Evolutionary conservation across 1,140 invertebrate genomes (phyloP).

Genomic region (Latrodectus geometricus): DNA sequence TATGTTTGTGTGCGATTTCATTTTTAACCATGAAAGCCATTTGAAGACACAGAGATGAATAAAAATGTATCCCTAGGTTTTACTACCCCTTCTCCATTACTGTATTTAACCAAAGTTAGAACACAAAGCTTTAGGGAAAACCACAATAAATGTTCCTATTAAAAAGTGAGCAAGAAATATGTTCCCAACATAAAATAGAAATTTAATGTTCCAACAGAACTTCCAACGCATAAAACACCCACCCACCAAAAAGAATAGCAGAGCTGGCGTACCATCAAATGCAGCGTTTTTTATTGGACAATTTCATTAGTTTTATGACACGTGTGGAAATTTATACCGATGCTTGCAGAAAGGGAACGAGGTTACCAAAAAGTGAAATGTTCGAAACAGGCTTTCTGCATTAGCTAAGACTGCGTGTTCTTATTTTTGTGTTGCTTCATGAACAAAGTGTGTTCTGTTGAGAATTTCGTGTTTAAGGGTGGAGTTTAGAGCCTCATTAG

Average conservation of each 20-base stretch:
- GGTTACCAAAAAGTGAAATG: not conserved
- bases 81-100: slow-evolving; percentile 23
- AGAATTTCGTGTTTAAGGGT: too few relatives aligned
- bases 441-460: too few relatives aligned
- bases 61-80: slow-evolving; percentile 13
- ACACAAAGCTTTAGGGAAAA: slow-evolving; percentile 13
- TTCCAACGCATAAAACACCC: slow-evolving; percentile 18
- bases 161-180: slow-evolving; percentile 28
- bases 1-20: too few relatives aligned
- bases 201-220: slow-evolving; percentile 26
- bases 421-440: too few relatives aligned
- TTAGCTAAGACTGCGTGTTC: not conserved
- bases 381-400: not conserved
- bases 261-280: not conserved
- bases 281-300: slow-evolving; percentile 29
- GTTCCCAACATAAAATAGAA: slow-evolving; percentile 33
- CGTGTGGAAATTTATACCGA: slow-evolving; percentile 15
- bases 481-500: too few relatives aligned
- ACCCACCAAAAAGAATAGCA: not conserved
- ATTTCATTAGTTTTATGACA: slow-evolving; percentile 40
- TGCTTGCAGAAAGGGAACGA: not conserved
- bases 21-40: too few relatives aligned
- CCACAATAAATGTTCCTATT: slow-evolving; percentile 38
- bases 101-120: slow-evolving; percentile 22
- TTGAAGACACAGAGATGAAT: not conserved